These are phyloP conservation scores for Etheostoma spectabile DNA, from an alignment of 2,113 vertebrate species.

Conservation along the genomic window DNA sequence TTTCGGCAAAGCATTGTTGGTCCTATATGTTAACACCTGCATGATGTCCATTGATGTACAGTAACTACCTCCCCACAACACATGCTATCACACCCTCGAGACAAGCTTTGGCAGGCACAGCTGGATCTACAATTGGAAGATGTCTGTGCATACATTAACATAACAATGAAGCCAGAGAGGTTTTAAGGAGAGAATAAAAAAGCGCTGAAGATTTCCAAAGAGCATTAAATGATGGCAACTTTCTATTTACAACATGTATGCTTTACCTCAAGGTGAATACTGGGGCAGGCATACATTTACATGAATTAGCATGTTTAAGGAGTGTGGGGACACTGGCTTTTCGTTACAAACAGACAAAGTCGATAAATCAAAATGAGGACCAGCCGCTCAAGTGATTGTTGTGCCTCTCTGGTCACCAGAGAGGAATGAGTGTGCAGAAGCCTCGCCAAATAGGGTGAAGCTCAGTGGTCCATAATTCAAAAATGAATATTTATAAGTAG, in stretches of 20 bases:
- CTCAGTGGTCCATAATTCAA: slow-evolving; percentile 68
- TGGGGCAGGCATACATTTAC: slow-evolving; percentile 83
- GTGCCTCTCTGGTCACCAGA: slow-evolving; percentile 61
- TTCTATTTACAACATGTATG: slow-evolving; percentile 83
- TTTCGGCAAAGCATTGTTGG: background rate
- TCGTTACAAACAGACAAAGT: slow-evolving; percentile 78
- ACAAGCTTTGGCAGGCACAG: slow-evolving; percentile 63
- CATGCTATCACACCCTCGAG: slow-evolving; percentile 51
- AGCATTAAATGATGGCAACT: slow-evolving; percentile 82
- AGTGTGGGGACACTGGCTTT: slow-evolving; percentile 68
- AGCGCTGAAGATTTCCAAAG: slow-evolving; percentile 72
- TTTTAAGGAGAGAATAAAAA: slow-evolving; percentile 70
- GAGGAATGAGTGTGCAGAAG: slow-evolving; percentile 49
- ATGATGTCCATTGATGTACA: slow-evolving; percentile 47
- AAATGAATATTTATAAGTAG: slow-evolving; percentile 82
- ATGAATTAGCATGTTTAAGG: slow-evolving; percentile 84
- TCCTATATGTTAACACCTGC: slow-evolving; percentile 44
- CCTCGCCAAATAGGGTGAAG: slow-evolving; percentile 41
- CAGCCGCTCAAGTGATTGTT: slow-evolving; percentile 68
- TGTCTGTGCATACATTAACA: slow-evolving; percentile 75
- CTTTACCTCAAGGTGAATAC: slow-evolving; percentile 83
- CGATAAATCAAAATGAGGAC: slow-evolving; percentile 83
- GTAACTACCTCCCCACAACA: slow-evolving; percentile 48
- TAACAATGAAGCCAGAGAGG: slow-evolving; percentile 68
- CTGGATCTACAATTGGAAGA: slow-evolving; percentile 67